Evolutionary conservation across 2,113 vertebrate genomes (phyloP).

Genomic region (Clupea harengus): DNA sequence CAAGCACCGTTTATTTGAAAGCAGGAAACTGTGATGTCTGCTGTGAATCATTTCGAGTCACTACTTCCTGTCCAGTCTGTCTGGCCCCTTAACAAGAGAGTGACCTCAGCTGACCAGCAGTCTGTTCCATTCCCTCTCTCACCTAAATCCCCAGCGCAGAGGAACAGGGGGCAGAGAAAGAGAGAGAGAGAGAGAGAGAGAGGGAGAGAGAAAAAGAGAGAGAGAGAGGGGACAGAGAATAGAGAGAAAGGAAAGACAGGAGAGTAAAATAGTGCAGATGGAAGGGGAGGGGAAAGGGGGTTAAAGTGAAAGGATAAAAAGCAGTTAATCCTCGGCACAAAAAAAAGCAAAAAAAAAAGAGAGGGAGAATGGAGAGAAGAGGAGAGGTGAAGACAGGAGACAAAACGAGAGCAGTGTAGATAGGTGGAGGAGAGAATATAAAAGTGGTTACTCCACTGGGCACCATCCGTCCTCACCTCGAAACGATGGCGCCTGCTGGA

Average conservation of each 20-base stretch:
- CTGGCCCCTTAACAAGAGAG: background rate
- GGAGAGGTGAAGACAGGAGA: background rate
- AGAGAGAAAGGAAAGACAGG: background rate
- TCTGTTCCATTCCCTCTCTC: background rate
- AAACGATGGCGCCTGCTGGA: slow-evolving; percentile 3
- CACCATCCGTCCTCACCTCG: background rate
- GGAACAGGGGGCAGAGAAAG: background rate
- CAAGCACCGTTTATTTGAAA: background rate
- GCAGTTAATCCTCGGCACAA: background rate
- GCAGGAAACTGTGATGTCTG: background rate
- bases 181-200: background rate
- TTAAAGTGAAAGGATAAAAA: background rate
- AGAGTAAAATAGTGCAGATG: background rate
- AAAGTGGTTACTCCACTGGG: background rate
- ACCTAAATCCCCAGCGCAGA: background rate
- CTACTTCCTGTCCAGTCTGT: background rate
- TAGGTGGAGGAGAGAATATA: background rate
- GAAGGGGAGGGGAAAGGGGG: background rate
- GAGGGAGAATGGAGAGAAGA: slow-evolving; percentile 17
- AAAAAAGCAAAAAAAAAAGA: background rate
- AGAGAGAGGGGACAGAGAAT: slow-evolving; percentile 22
- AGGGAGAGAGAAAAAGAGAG: background rate
- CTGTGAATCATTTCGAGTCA: background rate
- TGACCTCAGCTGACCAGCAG: slow-evolving; percentile 1
- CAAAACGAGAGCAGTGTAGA: background rate